These are phyloP conservation scores for Drosophila prosaltans DNA, from an alignment of 1,140 invertebrate genomes.

Conservation along the genomic window DNA sequence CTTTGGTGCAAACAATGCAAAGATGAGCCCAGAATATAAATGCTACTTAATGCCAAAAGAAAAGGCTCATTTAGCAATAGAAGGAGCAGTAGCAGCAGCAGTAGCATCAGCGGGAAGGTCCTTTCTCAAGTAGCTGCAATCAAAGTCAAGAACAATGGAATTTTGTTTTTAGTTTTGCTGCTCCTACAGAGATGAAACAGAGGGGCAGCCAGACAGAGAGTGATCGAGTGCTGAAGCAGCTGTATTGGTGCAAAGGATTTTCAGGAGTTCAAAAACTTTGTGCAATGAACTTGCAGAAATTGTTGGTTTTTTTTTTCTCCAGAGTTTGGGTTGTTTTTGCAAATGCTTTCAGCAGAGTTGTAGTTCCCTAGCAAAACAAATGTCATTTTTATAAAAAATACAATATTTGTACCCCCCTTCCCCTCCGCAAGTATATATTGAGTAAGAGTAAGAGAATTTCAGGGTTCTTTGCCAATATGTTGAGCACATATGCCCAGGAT, in stretches of 20 bases:
- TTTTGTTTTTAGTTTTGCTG: slow-evolving; percentile 22
- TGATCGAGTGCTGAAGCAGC: slow-evolving; percentile 37
- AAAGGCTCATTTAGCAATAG: slow-evolving; percentile 53
- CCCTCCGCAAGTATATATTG: neutral
- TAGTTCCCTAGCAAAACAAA: slow-evolving; percentile 55
- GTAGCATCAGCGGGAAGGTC: slow-evolving; percentile 23
- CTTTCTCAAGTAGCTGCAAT: slow-evolving; percentile 70
- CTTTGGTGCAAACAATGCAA: slow-evolving; percentile 33
- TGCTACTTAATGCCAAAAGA: slow-evolving; percentile 54
- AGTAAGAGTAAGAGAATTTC: slow-evolving; percentile 45
- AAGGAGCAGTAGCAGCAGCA: slow-evolving; percentile 5
- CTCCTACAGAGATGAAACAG: slow-evolving; percentile 20
- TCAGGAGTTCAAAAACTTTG: slow-evolving; percentile 26
- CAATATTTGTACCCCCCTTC: slow-evolving; percentile 29
- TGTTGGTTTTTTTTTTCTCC: slow-evolving; percentile 16
- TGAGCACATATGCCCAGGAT: slow-evolving; percentile 60
- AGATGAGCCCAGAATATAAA: slow-evolving; percentile 72
- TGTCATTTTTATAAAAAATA: slow-evolving; percentile 55
- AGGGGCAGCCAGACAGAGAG: neutral
- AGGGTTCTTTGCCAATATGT: slow-evolving; percentile 51
- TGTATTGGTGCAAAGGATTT: slow-evolving; percentile 71
- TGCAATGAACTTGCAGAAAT: slow-evolving; percentile 63
- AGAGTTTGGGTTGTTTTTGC: slow-evolving; percentile 40
- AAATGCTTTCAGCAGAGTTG: slow-evolving; percentile 29
- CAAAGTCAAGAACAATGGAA: slow-evolving; percentile 56